Conservation (phyloP, 2,888 invertebrate genomes). For the Ennomos quercinarius region DNA sequence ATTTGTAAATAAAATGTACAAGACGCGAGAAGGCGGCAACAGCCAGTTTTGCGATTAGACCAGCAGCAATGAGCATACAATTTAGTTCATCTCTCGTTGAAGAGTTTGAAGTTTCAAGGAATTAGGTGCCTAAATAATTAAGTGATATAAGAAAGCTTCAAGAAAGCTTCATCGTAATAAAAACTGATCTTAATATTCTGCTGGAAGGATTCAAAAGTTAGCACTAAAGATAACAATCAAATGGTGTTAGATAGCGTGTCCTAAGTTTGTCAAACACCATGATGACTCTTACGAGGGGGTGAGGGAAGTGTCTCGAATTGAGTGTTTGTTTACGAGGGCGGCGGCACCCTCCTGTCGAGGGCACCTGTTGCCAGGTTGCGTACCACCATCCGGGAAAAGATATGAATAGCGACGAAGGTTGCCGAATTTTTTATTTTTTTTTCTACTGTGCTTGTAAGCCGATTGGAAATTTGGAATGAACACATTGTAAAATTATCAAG, state of each 20-base stretch:
- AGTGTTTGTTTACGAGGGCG: conserved; percentile 18
- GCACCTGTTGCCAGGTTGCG: conserved; percentile 40
- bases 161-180: too few species aligned
- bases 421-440: conserved; percentile 7
- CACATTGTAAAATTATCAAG: neutral
- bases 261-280: neutral
- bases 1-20: too few species aligned
- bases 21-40: too few species aligned
- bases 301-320: conserved; percentile 12
- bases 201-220: too few species aligned
- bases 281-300: conserved; percentile 8
- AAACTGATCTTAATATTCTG: too few species aligned
- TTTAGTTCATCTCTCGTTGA: too few species aligned
- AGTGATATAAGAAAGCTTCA: too few species aligned
- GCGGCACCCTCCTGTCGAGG: conserved; percentile 8
- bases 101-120: too few species aligned
- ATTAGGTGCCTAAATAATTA: too few species aligned
- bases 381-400: conserved; percentile 10
- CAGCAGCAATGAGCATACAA: too few species aligned
- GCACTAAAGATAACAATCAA: conserved; percentile 1
- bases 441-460: neutral
- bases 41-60: too few species aligned
- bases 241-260: neutral
- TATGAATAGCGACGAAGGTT: conserved; percentile 12
- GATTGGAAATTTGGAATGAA: neutral